Percentiles rank a stretch among this genome's conserved stretches.
phyloP scores from a whole-genome alignment of 2,888 invertebrate species.

The Standfussiana lucernea region DNA sequence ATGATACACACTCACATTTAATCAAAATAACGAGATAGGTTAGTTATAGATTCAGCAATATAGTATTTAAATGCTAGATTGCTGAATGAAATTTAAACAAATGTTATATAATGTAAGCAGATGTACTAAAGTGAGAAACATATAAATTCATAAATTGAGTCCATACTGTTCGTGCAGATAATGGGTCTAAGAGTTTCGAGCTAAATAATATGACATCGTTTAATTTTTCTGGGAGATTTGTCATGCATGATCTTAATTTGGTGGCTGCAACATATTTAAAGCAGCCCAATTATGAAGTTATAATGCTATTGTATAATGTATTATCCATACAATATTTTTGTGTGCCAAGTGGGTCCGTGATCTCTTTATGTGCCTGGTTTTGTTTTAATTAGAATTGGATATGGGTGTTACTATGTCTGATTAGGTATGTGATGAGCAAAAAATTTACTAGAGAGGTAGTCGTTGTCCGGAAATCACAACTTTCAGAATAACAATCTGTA shows the following conservation, averaged over 20 bases:
- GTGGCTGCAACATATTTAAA: conserved; percentile 1
- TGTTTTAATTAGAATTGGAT: neutral
- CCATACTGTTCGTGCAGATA: conserved; percentile 37
- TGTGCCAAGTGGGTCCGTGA: no score
- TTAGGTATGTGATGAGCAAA: neutral
- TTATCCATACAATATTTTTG: no score
- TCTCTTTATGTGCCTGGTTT: neutral
- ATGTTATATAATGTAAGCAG: conserved; percentile 19
- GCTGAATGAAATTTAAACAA: neutral
- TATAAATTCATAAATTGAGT: conserved; percentile 19
- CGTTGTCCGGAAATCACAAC: neutral
- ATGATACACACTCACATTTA: neutral
- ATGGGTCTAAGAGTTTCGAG: conserved; percentile 34
- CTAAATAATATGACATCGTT: conserved; percentile 44
- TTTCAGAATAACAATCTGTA: neutral
- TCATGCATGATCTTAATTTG: conserved; percentile 33
- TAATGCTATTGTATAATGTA: neutral
- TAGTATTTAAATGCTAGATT: neutral
- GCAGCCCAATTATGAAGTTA: conserved; percentile 4
- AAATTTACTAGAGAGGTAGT: neutral
- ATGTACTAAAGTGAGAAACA: conserved; percentile 18
- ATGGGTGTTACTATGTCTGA: neutral
- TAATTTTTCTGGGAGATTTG: conserved; percentile 33
- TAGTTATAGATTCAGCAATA: no score
- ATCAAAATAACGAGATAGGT: neutral